Conservation (phyloP, 37 sponge, comb jelly and placozoan genomes). For the Halisarca cf. caerulea region DNA sequence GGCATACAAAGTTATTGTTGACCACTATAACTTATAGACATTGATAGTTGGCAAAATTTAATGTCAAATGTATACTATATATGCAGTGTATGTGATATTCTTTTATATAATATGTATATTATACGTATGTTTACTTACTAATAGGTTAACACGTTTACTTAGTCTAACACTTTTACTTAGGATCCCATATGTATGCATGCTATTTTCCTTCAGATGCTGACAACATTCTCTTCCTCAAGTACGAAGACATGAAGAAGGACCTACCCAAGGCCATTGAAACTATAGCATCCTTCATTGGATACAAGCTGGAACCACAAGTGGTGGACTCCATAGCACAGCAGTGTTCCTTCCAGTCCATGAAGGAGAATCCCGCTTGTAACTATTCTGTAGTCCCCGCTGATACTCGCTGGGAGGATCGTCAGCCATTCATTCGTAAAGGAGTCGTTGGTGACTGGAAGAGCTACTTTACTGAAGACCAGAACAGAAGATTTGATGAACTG, state of each 20-base stretch:
- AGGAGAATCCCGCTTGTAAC: slow-evolving; percentile 31
- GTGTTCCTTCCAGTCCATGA: slow-evolving; percentile 52
- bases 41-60: no score
- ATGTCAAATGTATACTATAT: no score
- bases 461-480: slow-evolving; percentile 45
- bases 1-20: no score
- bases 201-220: slow-evolving; percentile 25
- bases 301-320: slow-evolving; percentile 12
- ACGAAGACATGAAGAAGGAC: slow-evolving; percentile 65
- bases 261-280: not conserved
- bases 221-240: slow-evolving; percentile 62
- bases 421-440: slow-evolving; percentile 49
- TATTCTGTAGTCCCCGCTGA: not conserved
- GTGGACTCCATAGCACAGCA: slow-evolving; percentile 19
- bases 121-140: no score
- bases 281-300: slow-evolving; percentile 44
- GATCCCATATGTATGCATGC: no score
- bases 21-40: no score
- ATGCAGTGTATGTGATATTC: no score
- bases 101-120: no score
- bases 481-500: slow-evolving; percentile 22
- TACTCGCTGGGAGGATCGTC: not conserved
- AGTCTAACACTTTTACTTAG: no score
- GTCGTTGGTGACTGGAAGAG: slow-evolving; percentile 64
- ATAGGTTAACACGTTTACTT: no score